Base-by-base conservation (phyloP, 2,113 vertebrate species). In the Setophaga petechia region DNA sequence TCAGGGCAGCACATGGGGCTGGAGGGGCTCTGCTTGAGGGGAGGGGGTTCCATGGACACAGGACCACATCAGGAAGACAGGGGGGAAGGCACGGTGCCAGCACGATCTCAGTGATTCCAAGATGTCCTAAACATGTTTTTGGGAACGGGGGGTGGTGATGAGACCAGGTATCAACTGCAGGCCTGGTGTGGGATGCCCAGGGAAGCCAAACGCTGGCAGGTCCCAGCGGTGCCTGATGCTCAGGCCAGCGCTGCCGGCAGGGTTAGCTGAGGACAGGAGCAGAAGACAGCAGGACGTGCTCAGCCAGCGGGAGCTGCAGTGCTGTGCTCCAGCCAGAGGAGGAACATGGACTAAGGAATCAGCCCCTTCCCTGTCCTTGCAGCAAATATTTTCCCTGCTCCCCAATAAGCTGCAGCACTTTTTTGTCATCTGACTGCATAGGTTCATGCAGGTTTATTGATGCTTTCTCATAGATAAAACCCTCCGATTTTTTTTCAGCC, bases 211-310 rank as follows among this genome's bases (percentile, higher is more conserved):
- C 1, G 6, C 2, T 12, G 58, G 58, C 44, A 0, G 11, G 65
- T 96, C 61, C 91, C 69, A 30, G 69, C 4, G 13, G 73, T 5
- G 20, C 46, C 16, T 4, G 92, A 9, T 59, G 87, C 65, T 67
- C 63, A 4, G 78, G 14, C 37, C 33, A 8, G 71, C 12, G 8
- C 2, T 61, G 66, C 71, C 4, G 25, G 79, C 6, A 3, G 83
- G 95, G 96, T 97, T 11, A 96, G 83, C 86, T 71, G 89, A 93
- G 96, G 96, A 96, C 95, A 82, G 71, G 52, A 78, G 87, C 62
- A 73, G 58, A 55, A 92, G 83, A 25, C 77, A 44, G 90, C 63
- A 17, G 72, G 94, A 95, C 93, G 92, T 96, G 94, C 88, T 81
- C 83, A 63, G 79, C 87, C 27, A 59, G 46, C 22, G 9, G 27